phyloP scores from a whole-genome alignment of 2,888 invertebrate genomes.

The Agrochola lychnidis region DNA sequence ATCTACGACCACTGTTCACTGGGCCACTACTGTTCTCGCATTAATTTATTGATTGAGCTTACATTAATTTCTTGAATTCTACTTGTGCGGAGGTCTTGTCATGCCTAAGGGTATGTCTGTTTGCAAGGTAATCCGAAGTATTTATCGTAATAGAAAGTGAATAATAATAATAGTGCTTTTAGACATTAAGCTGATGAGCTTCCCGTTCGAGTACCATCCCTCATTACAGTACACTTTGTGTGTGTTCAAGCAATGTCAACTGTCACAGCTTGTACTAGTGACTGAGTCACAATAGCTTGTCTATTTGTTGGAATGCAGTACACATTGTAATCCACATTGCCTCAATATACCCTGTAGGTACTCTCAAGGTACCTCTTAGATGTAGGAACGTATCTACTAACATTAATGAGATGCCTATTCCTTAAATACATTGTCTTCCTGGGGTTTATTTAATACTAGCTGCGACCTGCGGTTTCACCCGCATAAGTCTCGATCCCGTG shows the following conservation, averaged over 20 bases:
- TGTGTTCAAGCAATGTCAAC: neutral
- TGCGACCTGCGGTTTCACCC: no score
- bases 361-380: no score
- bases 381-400: neutral
- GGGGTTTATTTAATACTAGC: no score
- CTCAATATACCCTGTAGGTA: neutral
- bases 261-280: neutral
- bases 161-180: neutral
- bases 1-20: no score
- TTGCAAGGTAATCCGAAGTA: neutral
- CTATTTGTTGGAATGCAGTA: neutral
- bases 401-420: neutral
- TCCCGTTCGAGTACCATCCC: neutral
- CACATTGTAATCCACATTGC: constrained; percentile 4
- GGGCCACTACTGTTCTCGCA: no score
- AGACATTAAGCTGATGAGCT: neutral
- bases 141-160: neutral
- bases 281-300: neutral
- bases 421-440: neutral
- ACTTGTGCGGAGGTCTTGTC: neutral
- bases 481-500: no score
- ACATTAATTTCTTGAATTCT: neutral
- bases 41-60: no score
- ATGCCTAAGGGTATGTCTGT: neutral
- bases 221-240: constrained; percentile 1